Evolutionary conservation across 2,888 invertebrate genomes (phyloP).

Genomic region (Ecdyonurus torrentis): DNA sequence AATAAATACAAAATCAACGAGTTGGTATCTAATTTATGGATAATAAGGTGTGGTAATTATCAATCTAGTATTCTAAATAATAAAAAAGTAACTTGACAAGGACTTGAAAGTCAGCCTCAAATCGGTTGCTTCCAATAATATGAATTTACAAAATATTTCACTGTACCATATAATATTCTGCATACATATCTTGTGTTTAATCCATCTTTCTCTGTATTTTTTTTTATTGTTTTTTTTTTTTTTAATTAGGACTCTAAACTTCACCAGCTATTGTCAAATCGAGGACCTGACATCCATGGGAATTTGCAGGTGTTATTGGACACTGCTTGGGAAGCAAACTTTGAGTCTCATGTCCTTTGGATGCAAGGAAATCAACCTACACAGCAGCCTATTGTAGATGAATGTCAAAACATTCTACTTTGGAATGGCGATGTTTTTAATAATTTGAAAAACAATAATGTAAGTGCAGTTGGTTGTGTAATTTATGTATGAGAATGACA

Average conservation of each 20-base stretch:
- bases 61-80: no score
- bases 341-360: slow-evolving; percentile 53
- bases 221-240: neutral
- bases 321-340: slow-evolving; percentile 21
- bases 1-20: no score
- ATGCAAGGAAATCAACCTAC: slow-evolving; percentile 52
- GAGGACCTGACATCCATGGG: neutral
- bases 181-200: no score
- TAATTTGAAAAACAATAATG: no score
- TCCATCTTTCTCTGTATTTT: no score
- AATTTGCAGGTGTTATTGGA: neutral
- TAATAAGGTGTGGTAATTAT: no score
- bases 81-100: no score
- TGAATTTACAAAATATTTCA: no score
- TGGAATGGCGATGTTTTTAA: slow-evolving; percentile 85
- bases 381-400: slow-evolving; percentile 48
- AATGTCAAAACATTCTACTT: slow-evolving; percentile 44
- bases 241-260: neutral
- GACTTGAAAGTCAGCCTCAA: no score
- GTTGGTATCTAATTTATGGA: no score
- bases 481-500: neutral
- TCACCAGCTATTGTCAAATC: neutral
- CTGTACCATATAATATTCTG: no score
- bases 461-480: neutral
- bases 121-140: no score